These are phyloP conservation scores for Daboia siamensis DNA, from an alignment of 2,113 vertebrate species.

Conservation along the genomic window DNA sequence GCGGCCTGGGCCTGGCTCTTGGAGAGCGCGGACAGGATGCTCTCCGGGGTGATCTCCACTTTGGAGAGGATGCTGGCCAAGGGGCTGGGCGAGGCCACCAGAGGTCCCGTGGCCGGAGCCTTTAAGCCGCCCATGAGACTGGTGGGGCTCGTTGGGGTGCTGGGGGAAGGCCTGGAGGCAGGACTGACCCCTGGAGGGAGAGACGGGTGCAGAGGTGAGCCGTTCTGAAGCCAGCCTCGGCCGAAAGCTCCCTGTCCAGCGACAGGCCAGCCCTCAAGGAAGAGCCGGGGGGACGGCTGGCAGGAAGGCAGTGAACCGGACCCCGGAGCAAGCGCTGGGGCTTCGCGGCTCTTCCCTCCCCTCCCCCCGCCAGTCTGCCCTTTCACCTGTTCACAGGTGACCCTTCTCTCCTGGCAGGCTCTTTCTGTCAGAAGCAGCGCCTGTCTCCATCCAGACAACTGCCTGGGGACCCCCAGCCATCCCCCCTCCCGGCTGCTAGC, in stretches of 20 bases:
- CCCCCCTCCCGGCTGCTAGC: background rate
- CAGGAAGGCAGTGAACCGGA: background rate
- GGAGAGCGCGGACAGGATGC: conserved; percentile 88
- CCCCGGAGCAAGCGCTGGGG: background rate
- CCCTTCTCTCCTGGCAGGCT: background rate
- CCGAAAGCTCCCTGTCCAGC: no score
- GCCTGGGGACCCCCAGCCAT: background rate
- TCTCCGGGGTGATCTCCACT: conserved; percentile 93
- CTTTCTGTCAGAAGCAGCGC: background rate
- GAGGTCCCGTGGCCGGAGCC: conserved; percentile 68
- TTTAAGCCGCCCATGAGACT: conserved; percentile 76
- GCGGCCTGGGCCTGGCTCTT: conserved; percentile 86
- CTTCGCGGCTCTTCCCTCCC: background rate
- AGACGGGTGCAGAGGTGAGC: conserved; percentile 12
- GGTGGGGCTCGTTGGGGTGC: conserved; percentile 83
- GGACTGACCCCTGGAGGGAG: conserved; percentile 82
- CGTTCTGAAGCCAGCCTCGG: no score
- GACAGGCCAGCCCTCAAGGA: background rate
- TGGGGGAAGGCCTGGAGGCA: conserved; percentile 82
- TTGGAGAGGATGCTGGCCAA: conserved; percentile 94
- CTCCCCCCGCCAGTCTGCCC: background rate
- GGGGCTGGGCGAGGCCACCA: conserved; percentile 68
- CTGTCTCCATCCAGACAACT: background rate
- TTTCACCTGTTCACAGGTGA: background rate
- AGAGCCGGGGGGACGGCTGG: background rate